Evolutionary conservation across 2,888 invertebrate genomes (phyloP), one percentile per base, ranked within the genome.

Genomic region (Nowickia ferox): DNA sequence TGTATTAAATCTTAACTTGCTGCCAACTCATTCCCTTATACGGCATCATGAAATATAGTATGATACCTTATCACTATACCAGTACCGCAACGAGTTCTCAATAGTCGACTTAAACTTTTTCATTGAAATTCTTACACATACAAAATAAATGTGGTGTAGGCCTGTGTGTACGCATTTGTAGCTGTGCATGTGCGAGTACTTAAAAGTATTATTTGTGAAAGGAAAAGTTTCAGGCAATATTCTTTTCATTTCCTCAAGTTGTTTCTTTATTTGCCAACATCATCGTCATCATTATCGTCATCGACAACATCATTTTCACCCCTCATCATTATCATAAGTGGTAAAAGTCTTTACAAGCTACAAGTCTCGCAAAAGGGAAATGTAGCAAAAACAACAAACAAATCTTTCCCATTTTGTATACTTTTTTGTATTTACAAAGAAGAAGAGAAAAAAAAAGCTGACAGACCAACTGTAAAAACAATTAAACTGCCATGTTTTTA

Each of bases 401-500:
- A 55, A 46, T 11, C 44, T 63, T 78, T 84, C 30, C 40, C 78
- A 17, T 44, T 51, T 42, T 75, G 48, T 48, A 15, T 59, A 51
- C n/a, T 22, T 38, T 17, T 46, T 44, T 17, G 44, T 44, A 42
- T 22, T 8, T 17, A n/a, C 15, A 46, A 22, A 17, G n/a, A 38
- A 53, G 38, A 42, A 19, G 22, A 63, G 19, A 17, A 40, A 46
- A 40, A 55, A 59, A 68, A 66, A 75, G 74, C 77, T 86, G 84
- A 81, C 86, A 87, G 63, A 71, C 82, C 87, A 87, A 84, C 86
- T 79, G 86, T 66, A 74, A 66, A 84, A 84, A 84, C 87, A 87
- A 87, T 84, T 81, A 81, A 81, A 55, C 80, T 79, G 82, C 76
- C 82, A 83, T 83, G 55, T 66, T 80, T 66, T 48, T 42, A 57